These are phyloP conservation scores for Protonemura montana DNA, from an alignment of 2,888 invertebrate genomes.

Conservation along the genomic window DNA sequence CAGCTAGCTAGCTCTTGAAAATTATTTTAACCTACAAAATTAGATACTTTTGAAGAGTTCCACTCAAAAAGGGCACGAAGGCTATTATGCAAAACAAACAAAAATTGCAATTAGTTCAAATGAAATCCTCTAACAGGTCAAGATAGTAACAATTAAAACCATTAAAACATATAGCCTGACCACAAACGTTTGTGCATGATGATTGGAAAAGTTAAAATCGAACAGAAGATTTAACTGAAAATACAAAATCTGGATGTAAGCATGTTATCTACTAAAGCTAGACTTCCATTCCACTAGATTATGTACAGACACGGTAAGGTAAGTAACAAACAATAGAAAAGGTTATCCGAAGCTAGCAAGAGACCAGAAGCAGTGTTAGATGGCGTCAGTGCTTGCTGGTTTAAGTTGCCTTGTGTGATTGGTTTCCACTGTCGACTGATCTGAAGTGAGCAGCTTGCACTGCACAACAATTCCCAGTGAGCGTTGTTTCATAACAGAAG, in stretches of 20 bases:
- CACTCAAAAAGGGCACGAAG: background rate
- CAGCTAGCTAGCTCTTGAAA: background rate
- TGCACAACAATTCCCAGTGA: background rate
- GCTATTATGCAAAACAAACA: background rate
- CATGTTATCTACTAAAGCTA: conserved; percentile 33
- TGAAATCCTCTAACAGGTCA: background rate
- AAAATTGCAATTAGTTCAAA: background rate
- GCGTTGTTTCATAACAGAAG: background rate
- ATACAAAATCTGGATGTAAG: conserved; percentile 13
- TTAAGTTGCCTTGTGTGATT: background rate
- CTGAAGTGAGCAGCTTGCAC: background rate
- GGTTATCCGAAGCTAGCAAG: background rate
- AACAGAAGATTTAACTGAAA: conserved; percentile 4
- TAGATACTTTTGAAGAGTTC: background rate
- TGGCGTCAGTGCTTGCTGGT: conserved; percentile 37
- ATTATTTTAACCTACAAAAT: background rate
- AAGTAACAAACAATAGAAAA: conserved; percentile 9
- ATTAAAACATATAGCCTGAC: background rate
- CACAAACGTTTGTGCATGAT: conserved; percentile 33
- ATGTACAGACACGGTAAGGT: conserved; percentile 12
- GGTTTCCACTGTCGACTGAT: background rate
- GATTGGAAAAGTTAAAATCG: conserved; percentile 19
- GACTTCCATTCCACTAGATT: conserved; percentile 27
- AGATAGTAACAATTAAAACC: background rate
- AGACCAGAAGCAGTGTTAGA: conserved; percentile 29